Evolutionary conservation across 2,888 invertebrate species (phyloP), one percentile per base, ranked within the genome.

Genomic region (Leucophenga montana): DNA sequence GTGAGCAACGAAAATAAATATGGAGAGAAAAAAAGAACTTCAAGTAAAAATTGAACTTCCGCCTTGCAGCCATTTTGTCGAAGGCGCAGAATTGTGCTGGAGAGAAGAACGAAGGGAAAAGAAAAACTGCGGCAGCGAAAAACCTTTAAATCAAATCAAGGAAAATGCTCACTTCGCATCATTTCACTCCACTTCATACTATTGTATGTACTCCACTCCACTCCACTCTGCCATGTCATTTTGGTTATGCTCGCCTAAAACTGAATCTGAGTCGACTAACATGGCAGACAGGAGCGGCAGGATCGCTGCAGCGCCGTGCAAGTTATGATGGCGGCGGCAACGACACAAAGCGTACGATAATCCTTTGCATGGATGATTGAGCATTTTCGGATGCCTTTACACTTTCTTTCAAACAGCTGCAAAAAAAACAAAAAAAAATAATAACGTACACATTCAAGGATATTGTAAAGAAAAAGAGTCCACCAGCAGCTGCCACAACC

Each of bases 351-450:
- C 22, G 56, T 62, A 44, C 46, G 62, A 62, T 62, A 62, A 62
- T 62, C 62, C 62, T 62, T 62, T 62, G 46, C 62, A 62, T 62
- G 62, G 62, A 46, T 62, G 62, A 62, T 62, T 62, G 62, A 62
- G 62, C 62, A 62, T 62, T 62, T 62, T 62, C 6, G 62, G 44
- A 20, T 62, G 62, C 62, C 14, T 62, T 46, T 44, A 44, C 62
- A 44, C 11, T 44, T 39, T 16, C 22, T 46, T 39, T 20, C 48
- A 48, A 48, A n/a, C 48, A 48, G n/a, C n/a, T n/a, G n/a, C n/a
- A n/a, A n/a, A 13, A 48, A 48, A 13, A 48, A 48, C 48, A 48
- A 13, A 3, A 48, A 4, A 4, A 48, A 48, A 33, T 33, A 33
- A 33, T 5, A 33, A 33, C 8, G 33, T 3, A 33, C n/a, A n/a